Percentiles rank a stretch among this genome's conserved stretches.
Conservation (phyloP, 2,113 vertebrate species). For the Ammodytes marinus region DNA sequence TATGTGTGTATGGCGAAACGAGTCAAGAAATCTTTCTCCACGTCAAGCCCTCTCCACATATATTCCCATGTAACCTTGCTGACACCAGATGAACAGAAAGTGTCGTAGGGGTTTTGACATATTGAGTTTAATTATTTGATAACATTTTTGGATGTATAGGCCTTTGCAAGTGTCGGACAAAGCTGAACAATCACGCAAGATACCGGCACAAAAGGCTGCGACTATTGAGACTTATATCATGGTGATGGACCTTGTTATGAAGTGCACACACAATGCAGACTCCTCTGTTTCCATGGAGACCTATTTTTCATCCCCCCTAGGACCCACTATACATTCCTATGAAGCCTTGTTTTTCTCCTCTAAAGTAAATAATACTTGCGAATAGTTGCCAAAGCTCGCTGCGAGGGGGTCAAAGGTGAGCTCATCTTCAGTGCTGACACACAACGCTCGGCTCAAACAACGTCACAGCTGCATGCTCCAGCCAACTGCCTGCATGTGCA, state of each 20-base stretch:
- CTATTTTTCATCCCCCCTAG: slow-evolving; percentile 56
- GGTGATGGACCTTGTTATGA: slow-evolving; percentile 56
- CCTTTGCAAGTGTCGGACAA: neutral
- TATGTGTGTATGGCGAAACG: slow-evolving; percentile 76
- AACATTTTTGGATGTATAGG: no score
- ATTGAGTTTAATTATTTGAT: slow-evolving; percentile 14
- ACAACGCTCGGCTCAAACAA: slow-evolving; percentile 19
- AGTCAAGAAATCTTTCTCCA: slow-evolving; percentile 60
- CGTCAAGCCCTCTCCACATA: slow-evolving; percentile 10
- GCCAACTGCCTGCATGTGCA: slow-evolving; percentile 33
- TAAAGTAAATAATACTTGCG: slow-evolving; percentile 25
- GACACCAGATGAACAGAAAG: slow-evolving; percentile 37
- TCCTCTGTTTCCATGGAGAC: slow-evolving; percentile 82
- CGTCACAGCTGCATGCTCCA: neutral
- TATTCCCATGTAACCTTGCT: slow-evolving; percentile 30
- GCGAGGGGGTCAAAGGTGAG: slow-evolving; percentile 49
- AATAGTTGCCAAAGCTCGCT: neutral
- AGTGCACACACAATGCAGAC: slow-evolving; percentile 61
- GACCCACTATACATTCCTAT: slow-evolving; percentile 36
- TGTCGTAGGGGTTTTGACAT: slow-evolving; percentile 34
- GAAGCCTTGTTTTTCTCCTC: slow-evolving; percentile 5
- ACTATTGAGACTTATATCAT: slow-evolving; percentile 40
- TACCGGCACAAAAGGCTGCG: slow-evolving; percentile 8
- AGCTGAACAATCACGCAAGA: slow-evolving; percentile 11
- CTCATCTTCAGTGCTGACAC: slow-evolving; percentile 19